phyloP scores from a whole-genome alignment of 2,797 vertebrate genomes.

The Sciurus vulgaris region DNA sequence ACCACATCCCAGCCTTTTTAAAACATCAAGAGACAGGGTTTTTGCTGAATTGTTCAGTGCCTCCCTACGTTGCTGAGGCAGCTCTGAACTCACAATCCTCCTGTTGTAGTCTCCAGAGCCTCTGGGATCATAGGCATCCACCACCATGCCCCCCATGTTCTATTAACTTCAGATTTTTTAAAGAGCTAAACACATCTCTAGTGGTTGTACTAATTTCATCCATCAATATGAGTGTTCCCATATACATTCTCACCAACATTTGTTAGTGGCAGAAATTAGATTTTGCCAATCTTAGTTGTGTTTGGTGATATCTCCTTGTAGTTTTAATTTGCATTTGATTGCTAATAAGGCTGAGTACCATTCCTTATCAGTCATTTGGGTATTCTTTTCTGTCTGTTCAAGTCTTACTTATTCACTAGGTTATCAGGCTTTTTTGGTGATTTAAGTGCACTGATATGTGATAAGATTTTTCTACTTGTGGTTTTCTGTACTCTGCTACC shows the following conservation, averaged over 20 bases:
- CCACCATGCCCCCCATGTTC: not conserved
- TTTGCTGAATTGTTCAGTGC: no score
- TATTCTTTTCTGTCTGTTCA: not conserved
- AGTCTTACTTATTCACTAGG: not conserved
- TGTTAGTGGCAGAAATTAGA: not conserved
- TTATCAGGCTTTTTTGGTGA: not conserved
- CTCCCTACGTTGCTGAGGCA: no score
- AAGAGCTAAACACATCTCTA: not conserved
- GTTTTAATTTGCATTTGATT: constrained; percentile 29
- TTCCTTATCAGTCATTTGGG: not conserved
- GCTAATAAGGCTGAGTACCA: not conserved
- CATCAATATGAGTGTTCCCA: not conserved
- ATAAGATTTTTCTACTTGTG: not conserved
- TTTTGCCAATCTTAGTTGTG: not conserved
- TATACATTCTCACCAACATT: not conserved
- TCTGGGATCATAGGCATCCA: no score
- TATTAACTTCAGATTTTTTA: not conserved
- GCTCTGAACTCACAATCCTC: no score
- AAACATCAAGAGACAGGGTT: no score
- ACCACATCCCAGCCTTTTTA: no score
- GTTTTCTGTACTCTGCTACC: not conserved
- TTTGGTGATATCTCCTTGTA: not conserved
- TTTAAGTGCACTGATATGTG: not conserved
- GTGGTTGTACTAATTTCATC: not conserved
- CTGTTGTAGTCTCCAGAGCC: no score